Base-by-base conservation (phyloP, 2,113 vertebrate species). In the Pontoporia blainvillei region DNA sequence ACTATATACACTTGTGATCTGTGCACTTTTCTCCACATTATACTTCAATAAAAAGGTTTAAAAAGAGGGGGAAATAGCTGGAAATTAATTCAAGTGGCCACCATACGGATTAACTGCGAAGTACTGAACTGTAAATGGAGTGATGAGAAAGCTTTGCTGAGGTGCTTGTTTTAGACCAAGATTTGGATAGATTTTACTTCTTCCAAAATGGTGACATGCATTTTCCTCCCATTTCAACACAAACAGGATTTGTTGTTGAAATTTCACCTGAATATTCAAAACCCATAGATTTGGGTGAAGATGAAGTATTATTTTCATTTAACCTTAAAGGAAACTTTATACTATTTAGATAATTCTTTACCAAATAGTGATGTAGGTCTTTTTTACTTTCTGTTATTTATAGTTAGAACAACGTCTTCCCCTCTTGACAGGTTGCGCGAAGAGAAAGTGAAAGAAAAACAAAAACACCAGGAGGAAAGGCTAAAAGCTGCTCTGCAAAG, bases 401-500 rank as follows among this genome's bases (percentile, higher is more conserved):
- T 8, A 94, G 52, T 95, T 93, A 54, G 27, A 67, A 93, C 57
- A 92, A 73, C 64, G 17, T 83, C 71, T 67, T 82, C 25, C 61
- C 49, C 18, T 17, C 36, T 94, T 84, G 71, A 59, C 92, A 99
- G 98, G 84, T 2, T 98, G 14, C 98, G 96, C 94, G 98, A 98
- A 82, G 98, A 98, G 69, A 98, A 98, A 94, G 1, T 96, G 39
- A 97, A 46, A 88, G 94, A 98, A 89, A 97, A 98, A 92, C 97
- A 96, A 89, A 97, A 20, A 90, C 84, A 97, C 66, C 98, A 98
- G 66, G 98, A 98, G 54, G 97, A 98, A 96, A 97, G 98, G 69
- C 93, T 98, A 36, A 98, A 76, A 69, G 91, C 92, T 76, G 97
- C 98, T 75, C 94, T 98, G 88, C 96, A 98, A 78, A 98, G 98